These are phyloP conservation scores for Ariolimax columbianus DNA, from an alignment of 2,888 invertebrate genomes.

Conservation along the genomic window DNA sequence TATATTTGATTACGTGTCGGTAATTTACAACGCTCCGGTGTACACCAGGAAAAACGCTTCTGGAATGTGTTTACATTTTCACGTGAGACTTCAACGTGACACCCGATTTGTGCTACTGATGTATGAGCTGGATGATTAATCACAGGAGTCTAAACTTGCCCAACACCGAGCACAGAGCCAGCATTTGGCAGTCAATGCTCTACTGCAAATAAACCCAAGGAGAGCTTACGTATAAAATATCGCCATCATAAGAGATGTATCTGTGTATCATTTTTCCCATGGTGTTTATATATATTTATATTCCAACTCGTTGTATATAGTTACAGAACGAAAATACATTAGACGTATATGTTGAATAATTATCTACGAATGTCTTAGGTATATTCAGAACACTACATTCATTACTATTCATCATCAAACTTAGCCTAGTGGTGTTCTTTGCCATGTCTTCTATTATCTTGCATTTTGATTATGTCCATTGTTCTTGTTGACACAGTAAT, in stretches of 20 bases:
- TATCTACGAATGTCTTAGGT: too few species aligned
- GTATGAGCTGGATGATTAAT: constrained; percentile 15
- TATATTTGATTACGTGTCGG: not conserved
- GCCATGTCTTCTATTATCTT: too few species aligned
- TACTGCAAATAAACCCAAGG: not conserved
- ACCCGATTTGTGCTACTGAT: constrained; percentile 26
- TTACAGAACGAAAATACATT: too few species aligned
- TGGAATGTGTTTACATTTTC: constrained; percentile 1
- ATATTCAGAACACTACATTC: too few species aligned
- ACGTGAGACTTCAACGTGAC: constrained; percentile 24
- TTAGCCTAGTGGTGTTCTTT: too few species aligned
- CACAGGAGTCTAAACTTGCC: not conserved
- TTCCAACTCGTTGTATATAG: too few species aligned
- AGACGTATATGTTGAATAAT: too few species aligned
- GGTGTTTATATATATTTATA: too few species aligned
- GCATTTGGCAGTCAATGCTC: constrained; percentile 18
- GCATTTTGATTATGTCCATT: too few species aligned
- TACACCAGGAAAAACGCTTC: not conserved
- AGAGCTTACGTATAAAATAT: not conserved
- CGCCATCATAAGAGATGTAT: not conserved
- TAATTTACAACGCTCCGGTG: not conserved
- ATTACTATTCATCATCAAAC: too few species aligned
- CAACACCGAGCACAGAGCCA: constrained; percentile 16
- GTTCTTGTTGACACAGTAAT: too few species aligned
- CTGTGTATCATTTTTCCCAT: too few species aligned